These are phyloP conservation scores for Maniola jurtina DNA, from an alignment of 1,140 invertebrate species.

Conservation along the genomic window DNA sequence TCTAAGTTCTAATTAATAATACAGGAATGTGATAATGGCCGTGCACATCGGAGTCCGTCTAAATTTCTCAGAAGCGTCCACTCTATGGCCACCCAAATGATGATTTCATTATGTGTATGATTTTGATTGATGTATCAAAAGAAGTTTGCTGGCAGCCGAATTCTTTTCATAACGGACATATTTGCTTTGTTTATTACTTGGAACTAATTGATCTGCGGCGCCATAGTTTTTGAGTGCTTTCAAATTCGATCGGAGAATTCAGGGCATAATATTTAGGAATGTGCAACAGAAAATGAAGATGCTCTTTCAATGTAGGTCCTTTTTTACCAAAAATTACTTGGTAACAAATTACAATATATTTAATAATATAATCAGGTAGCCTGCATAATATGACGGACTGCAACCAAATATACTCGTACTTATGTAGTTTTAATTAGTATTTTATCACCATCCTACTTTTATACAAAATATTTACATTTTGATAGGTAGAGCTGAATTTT, in stretches of 20 bases:
- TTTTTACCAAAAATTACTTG: too few species aligned
- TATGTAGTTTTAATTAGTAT: too few species aligned
- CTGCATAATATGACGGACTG: too few species aligned
- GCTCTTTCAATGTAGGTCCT: not conserved
- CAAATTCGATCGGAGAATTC: constrained; percentile 48
- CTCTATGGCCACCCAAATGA: constrained; percentile 78
- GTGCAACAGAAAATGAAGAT: not conserved
- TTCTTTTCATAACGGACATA: constrained; percentile 69
- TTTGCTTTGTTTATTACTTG: constrained; percentile 74
- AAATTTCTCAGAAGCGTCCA: constrained; percentile 63
- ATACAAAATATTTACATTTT: too few species aligned
- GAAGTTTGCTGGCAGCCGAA: constrained; percentile 62
- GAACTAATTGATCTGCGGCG: constrained; percentile 75
- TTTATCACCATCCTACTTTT: too few species aligned
- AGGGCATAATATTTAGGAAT: constrained; percentile 27
- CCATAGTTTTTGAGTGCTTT: constrained; percentile 65
- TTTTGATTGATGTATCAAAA: constrained; percentile 78
- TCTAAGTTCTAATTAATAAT: constrained; percentile 74
- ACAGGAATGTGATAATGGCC: constrained; percentile 75
- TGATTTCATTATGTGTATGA: constrained; percentile 79
- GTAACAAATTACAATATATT: too few species aligned
- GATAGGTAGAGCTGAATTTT: too few species aligned
- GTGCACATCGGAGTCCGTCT: constrained; percentile 47
- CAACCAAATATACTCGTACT: too few species aligned
- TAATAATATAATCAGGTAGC: too few species aligned